Base-by-base conservation (phyloP, 2,113 vertebrate species). In the Balaeniceps rex region DNA sequence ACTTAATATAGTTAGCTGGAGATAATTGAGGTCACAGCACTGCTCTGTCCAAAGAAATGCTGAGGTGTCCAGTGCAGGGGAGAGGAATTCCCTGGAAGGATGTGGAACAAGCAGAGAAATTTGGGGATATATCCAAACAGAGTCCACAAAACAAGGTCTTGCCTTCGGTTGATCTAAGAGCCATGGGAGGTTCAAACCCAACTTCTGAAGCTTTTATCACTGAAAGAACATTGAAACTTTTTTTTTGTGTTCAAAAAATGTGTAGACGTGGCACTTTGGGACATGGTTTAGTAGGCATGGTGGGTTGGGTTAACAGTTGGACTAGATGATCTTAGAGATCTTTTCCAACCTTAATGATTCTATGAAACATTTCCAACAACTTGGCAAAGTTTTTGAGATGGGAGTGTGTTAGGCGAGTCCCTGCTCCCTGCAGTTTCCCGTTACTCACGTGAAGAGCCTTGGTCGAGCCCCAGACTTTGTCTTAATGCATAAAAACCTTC, bases 351-450 rank as follows among this genome's bases (percentile, higher is more conserved):
- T n/a, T n/a, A n/a, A n/a, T n/a, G n/a, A n/a, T n/a, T n/a, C n/a
- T n/a, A n/a, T n/a, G n/a, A n/a, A 84, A 18, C 5, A 1, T 13
- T 36, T 72, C 64, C 36, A 69, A 4, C 18, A 28, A 13, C n/a
- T 31, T 46, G 61, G 54, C 21, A 31, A 25, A 49, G 71, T 4
- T 23, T 40, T 28, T 17, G 69, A 64, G 80, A 5, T 10, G 21
- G 21, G 33, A 15, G 28, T 3, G 36, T 15, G 14, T n/a, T 19
- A 4, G 36, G 9, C 0, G 3, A 68, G 55, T 11, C 42, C 60
- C 64, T 44, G 19, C 38, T 79, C 79, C 42, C 18, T 1, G 0
- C 21, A 7, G 36, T 49, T 77, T 36, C 60, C 51, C 36, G 3
- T 54, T n/a, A 18, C n/a, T 47, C 61, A 10, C 2, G 15, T 24